phyloP scores from a whole-genome alignment of 2,888 invertebrate species.

The Villa cingulata region DNA sequence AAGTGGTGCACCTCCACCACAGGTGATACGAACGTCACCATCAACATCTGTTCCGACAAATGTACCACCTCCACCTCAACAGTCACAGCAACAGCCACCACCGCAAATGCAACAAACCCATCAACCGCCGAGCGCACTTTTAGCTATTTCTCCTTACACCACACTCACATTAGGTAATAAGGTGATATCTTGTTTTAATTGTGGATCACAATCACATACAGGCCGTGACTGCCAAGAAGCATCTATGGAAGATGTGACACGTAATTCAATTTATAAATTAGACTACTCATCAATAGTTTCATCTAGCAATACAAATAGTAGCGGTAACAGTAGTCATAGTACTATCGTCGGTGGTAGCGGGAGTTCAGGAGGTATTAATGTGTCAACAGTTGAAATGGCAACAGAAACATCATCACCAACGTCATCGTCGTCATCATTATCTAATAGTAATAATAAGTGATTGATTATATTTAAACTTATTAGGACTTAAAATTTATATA shows the following conservation, averaged over 20 bases:
- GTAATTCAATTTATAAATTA: constrained; percentile 53
- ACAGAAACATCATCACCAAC: constrained; percentile 18
- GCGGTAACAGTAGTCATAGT: background rate
- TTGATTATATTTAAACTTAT: constrained; percentile 17
- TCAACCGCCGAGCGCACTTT: constrained; percentile 18
- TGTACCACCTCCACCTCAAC: constrained; percentile 23
- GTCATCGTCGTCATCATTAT: constrained; percentile 17
- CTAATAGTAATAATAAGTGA: constrained; percentile 19
- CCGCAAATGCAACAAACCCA: constrained; percentile 14
- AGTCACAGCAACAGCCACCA: constrained; percentile 17
- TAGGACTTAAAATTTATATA: constrained; percentile 9
- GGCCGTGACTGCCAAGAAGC: constrained; percentile 81
- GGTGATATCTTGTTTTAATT: constrained; percentile 69
- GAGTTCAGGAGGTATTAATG: background rate
- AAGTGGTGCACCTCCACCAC: constrained; percentile 12
- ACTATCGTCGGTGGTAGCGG: background rate
- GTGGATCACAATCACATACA: constrained; percentile 70
- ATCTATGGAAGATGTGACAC: constrained; percentile 84
- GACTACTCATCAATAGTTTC: constrained; percentile 37
- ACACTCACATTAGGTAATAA: constrained; percentile 25
- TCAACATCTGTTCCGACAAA: constrained; percentile 14
- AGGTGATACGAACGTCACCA: constrained; percentile 19
- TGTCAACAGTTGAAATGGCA: constrained; percentile 15
- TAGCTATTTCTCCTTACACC: constrained; percentile 23
- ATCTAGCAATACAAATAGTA: background rate